Percentiles rank a stretch among this genome's conserved stretches.
phyloP scores from a whole-genome alignment of 2,113 vertebrate species.

The Otocyon megalotis region DNA sequence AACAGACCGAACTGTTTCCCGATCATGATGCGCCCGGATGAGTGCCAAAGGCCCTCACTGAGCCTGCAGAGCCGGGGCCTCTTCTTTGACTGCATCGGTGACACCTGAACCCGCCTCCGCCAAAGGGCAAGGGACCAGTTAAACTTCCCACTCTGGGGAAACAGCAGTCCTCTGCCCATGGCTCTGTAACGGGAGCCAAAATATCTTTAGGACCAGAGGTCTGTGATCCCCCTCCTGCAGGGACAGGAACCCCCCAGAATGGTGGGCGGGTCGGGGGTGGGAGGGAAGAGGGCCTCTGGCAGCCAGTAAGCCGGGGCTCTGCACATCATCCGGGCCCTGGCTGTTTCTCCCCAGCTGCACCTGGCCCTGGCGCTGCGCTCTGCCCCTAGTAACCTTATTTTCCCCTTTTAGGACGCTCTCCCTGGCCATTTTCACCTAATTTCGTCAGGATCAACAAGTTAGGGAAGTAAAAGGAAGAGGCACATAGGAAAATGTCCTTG shows the following conservation, averaged over 20 bases:
- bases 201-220: not conserved
- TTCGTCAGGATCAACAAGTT: not conserved
- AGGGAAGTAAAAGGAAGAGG: not conserved
- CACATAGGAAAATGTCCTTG: not conserved
- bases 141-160: not conserved
- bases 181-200: not conserved
- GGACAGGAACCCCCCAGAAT: not conserved
- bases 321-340: not conserved
- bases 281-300: not conserved
- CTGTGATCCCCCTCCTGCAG: not conserved
- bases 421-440: not conserved
- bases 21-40: accelerated
- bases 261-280: not conserved
- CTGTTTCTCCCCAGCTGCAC: too few species aligned
- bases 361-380: not conserved
- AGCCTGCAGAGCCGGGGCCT: not conserved
- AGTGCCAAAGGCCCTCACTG: not conserved
- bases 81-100: not conserved
- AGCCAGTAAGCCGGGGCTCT: too few species aligned
- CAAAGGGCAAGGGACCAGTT: not conserved
- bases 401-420: not conserved
- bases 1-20: too few species aligned
- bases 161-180: not conserved
- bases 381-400: not conserved
- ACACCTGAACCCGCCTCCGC: not conserved